A percentile compares a stretch with the other conserved stretches of the same genome.
Evolutionary conservation across 1,140 invertebrate genomes (phyloP).

Genomic region (Caenorhabditis tropicalis): DNA sequence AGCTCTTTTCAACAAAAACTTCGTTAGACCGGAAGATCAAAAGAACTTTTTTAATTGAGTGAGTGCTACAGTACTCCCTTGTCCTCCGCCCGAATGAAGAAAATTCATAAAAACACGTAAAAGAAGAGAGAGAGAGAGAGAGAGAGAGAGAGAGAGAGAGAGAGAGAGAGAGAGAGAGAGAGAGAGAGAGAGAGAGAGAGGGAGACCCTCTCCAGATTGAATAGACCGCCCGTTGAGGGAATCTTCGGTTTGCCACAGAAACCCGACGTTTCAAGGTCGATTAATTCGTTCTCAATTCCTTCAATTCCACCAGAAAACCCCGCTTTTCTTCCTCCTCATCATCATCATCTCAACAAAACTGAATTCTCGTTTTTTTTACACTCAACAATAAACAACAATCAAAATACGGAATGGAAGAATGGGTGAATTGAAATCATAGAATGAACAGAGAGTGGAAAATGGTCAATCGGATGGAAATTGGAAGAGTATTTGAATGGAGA

Average conservation of each 20-base stretch:
- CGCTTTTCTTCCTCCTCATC: neutral
- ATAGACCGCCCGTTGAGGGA: neutral
- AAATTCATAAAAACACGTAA: slow-evolving; percentile 2
- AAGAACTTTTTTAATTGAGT: neutral
- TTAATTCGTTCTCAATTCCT: slow-evolving; percentile 26
- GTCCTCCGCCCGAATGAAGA: neutral
- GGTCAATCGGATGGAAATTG: too few species aligned
- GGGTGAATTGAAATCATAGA: too few species aligned
- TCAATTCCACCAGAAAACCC: neutral
- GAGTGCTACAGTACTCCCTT: neutral
- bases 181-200: neutral
- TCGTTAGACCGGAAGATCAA: neutral
- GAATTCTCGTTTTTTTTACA: neutral
- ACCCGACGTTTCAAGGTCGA: slow-evolving; percentile 19
- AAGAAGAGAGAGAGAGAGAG: neutral
- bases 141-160: neutral
- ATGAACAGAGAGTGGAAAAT: too few species aligned
- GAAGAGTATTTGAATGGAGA: too few species aligned
- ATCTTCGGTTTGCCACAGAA: neutral
- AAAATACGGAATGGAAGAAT: neutral
- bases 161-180: neutral
- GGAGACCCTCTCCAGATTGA: neutral
- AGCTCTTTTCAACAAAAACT: too few species aligned
- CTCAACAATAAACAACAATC: neutral
- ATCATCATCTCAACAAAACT: neutral